A percentile compares a stretch with the other conserved stretches of the same genome.
These are phyloP conservation scores for Cassiopea andromeda DNA, from an alignment of 30 jellyfish, hydroid and myxozoan genomes.

Conservation along the genomic window DNA sequence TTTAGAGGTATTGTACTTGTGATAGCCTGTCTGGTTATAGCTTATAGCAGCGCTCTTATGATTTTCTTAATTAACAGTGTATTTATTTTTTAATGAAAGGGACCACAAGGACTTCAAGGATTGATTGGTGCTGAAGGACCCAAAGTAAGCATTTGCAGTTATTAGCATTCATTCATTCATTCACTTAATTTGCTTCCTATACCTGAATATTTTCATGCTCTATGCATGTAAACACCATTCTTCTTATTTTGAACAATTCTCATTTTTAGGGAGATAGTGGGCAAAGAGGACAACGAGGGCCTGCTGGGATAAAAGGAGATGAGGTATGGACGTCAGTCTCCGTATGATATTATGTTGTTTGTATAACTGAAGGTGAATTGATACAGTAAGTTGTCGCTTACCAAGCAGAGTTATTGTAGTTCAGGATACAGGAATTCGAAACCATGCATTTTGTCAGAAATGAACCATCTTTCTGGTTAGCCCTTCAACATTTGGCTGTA, in stretches of 20 bases:
- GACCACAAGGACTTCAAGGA: constrained; percentile 97
- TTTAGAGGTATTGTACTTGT: too few species aligned
- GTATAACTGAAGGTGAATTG: too few species aligned
- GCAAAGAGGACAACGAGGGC: constrained; percentile 70
- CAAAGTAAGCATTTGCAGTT: constrained; percentile 22
- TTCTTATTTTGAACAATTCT: background rate
- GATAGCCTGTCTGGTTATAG: too few species aligned
- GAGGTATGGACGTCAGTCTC: constrained; percentile 18
- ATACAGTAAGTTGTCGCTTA: too few species aligned
- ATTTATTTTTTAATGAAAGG: constrained; percentile 33
- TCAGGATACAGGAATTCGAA: too few species aligned
- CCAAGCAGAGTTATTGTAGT: too few species aligned
- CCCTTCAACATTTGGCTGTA: too few species aligned
- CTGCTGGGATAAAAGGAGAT: constrained; percentile 67
- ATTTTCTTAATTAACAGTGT: background rate
- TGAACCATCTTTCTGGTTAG: too few species aligned
- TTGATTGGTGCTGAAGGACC: constrained; percentile 71
- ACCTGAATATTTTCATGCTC: background rate
- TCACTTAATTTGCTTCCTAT: too few species aligned
- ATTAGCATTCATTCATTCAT: background rate
- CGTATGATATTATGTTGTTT: too few species aligned
- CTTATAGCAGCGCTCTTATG: too few species aligned
- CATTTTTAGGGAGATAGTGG: constrained; percentile 62
- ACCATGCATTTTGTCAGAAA: too few species aligned
- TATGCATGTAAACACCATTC: background rate